These are phyloP conservation scores for Umimayanthus chanpuru DNA, from an alignment of 92 coral and sea anemone genomes.

Conservation along the genomic window DNA sequence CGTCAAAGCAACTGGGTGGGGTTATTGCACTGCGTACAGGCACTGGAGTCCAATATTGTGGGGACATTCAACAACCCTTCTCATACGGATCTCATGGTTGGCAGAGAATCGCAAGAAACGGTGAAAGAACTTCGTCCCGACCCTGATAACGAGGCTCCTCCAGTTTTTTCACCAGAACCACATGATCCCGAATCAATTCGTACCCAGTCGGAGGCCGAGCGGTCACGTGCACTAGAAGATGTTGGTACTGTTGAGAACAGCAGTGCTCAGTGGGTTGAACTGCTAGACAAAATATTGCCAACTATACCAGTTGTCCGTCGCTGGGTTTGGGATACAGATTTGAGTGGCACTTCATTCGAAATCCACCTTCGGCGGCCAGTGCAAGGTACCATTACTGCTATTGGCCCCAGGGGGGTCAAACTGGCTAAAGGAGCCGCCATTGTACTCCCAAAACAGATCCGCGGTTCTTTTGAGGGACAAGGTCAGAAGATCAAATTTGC, in stretches of 20 bases:
- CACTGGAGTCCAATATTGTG: constrained; percentile 71
- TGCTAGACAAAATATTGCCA: constrained; percentile 82
- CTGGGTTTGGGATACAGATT: constrained; percentile 71
- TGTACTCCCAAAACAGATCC: constrained; percentile 74
- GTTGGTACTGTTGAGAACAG: constrained; percentile 52
- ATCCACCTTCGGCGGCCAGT: constrained; percentile 76
- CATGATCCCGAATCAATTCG: constrained; percentile 92
- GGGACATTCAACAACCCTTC: constrained; percentile 85
- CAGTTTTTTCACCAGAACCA: constrained; percentile 83
- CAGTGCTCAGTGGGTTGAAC: constrained; percentile 75
- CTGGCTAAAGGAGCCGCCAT: constrained; percentile 92
- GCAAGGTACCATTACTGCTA: constrained; percentile 74
- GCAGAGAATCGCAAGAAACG: constrained; percentile 59
- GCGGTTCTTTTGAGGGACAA: constrained; percentile 58
- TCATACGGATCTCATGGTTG: constrained; percentile 64
- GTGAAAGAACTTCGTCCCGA: constrained; percentile 71
- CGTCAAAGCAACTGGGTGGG: constrained; percentile 83
- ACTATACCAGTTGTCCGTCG: constrained; percentile 80
- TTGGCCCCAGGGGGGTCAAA: constrained; percentile 93
- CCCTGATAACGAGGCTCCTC: constrained; percentile 77
- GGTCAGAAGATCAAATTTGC: constrained; percentile 55
- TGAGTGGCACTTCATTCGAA: constrained; percentile 55
- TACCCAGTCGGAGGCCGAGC: constrained; percentile 78
- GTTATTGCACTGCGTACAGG: constrained; percentile 78
- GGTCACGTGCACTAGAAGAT: constrained; percentile 72